Evolutionary conservation across 2,113 vertebrate species (phyloP).

Genomic region (Zapornia atra): DNA sequence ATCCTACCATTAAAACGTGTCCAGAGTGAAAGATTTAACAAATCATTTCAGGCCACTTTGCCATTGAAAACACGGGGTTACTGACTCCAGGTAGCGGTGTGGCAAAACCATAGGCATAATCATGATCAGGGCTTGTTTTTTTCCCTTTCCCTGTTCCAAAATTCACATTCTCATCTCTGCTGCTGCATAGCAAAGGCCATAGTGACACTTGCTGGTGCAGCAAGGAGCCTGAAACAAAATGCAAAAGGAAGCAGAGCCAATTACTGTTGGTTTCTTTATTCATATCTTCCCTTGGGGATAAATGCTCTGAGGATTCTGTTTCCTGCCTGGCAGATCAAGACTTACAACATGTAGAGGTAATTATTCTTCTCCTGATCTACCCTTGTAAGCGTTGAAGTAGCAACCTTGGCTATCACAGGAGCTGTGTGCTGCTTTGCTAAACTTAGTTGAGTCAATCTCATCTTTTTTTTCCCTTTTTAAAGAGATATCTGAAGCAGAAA

Average conservation of each 20-base stretch:
- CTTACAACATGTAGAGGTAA: neutral
- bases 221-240: neutral
- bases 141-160: neutral
- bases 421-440: neutral
- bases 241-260: neutral
- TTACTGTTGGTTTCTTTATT: neutral
- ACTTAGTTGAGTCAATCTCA: neutral
- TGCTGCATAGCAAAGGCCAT: conserved; percentile 25
- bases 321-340: neutral
- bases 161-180: neutral
- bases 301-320: neutral
- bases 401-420: neutral
- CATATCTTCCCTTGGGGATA: neutral
- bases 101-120: neutral
- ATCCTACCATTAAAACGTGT: neutral
- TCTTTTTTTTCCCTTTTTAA: fast-evolving
- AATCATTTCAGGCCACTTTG: neutral
- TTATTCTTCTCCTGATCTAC: neutral
- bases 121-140: no score
- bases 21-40: neutral
- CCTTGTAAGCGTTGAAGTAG: neutral
- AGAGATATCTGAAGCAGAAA: neutral
- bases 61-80: neutral
- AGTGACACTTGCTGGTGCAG: conserved; percentile 58
- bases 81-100: neutral